Evolutionary conservation across 2,113 vertebrate species (phyloP).

Genomic region (Gopherus evgoodei): DNA sequence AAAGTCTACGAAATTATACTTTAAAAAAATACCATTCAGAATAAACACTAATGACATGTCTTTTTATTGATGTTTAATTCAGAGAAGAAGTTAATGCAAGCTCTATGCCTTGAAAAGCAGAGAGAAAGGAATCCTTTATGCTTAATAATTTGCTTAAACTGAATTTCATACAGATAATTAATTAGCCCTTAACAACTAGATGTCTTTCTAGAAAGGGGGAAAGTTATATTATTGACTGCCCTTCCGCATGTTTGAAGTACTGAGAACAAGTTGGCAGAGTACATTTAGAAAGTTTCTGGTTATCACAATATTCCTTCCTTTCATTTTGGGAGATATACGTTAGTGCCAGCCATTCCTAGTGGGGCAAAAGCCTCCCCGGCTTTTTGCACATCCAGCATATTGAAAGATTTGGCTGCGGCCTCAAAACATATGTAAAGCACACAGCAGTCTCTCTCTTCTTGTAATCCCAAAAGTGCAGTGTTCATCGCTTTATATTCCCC

Average conservation of each 20-base stretch:
- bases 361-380: neutral
- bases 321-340: neutral
- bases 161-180: constrained; percentile 80
- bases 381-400: rapidly evolving
- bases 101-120: constrained; percentile 59
- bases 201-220: constrained; percentile 14
- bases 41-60: constrained; percentile 79
- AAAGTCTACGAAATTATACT: constrained; percentile 73
- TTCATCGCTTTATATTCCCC: neutral
- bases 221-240: neutral
- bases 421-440: no score
- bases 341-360: neutral
- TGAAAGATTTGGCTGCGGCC: neutral
- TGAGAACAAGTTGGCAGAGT: neutral
- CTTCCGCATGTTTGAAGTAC: neutral
- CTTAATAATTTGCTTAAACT: constrained; percentile 82
- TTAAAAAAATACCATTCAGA: constrained; percentile 73
- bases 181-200: constrained; percentile 74
- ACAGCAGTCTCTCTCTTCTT: neutral
- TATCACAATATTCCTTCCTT: neutral
- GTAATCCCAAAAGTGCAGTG: neutral
- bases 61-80: constrained; percentile 87
- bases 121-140: constrained; percentile 57
- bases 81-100: constrained; percentile 72
- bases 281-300: neutral